Evolutionary conservation across 2,113 vertebrate genomes (phyloP).

Genomic region (Hiodon tergisus): DNA sequence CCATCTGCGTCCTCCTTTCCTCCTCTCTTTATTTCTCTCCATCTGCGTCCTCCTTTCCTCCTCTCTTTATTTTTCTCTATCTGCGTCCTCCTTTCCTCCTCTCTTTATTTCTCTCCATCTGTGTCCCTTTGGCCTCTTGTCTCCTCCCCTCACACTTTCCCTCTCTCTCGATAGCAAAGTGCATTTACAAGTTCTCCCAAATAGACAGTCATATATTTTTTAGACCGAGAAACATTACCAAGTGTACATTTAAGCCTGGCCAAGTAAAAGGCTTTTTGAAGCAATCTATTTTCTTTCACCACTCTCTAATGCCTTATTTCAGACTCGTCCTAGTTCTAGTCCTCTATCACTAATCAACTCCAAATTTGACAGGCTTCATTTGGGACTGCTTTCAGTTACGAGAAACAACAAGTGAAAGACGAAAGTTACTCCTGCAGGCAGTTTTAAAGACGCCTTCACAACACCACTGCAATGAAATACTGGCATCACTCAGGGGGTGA

Average conservation of each 20-base stretch:
- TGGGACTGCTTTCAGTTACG: conserved; percentile 5
- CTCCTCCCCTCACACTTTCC: background rate
- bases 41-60: too few relatives aligned
- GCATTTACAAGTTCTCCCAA: conserved; percentile 1
- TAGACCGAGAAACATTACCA: background rate
- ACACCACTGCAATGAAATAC: background rate
- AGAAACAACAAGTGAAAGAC: background rate
- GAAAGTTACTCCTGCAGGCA: background rate
- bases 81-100: too few relatives aligned
- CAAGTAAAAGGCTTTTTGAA: background rate
- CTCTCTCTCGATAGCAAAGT: background rate
- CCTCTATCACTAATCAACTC: conserved; percentile 5
- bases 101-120: too few relatives aligned
- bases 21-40: too few relatives aligned
- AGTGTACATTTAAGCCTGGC: background rate
- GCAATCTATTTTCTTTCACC: background rate
- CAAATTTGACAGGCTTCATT: conserved; percentile 2
- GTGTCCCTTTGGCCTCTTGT: background rate
- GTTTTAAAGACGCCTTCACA: background rate
- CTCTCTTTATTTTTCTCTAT: too few relatives aligned
- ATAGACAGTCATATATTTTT: conserved; percentile 1
- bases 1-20: too few relatives aligned
- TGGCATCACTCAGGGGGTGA: background rate
- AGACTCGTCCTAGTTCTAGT: background rate
- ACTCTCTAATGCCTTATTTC: background rate